Percentiles rank a stretch among this genome's conserved stretches.
Conservation (phyloP, 2,113 vertebrate genomes). For the Junco hyemalis region DNA sequence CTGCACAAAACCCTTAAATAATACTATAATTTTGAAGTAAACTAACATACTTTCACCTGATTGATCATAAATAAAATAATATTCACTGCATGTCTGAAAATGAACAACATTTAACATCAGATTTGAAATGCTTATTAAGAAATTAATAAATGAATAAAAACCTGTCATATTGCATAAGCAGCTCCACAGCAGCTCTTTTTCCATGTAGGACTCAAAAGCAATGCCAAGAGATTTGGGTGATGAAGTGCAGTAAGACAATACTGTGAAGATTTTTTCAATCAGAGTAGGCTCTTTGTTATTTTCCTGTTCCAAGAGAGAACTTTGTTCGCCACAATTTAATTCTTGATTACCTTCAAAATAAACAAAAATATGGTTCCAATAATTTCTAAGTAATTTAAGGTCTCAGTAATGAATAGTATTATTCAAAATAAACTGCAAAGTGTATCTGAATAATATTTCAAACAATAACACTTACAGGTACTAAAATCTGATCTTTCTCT, state of each 20-base stretch:
- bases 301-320: constrained; percentile 6
- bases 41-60: not conserved
- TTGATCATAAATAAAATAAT: not conserved
- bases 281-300: constrained; percentile 57
- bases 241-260: constrained; percentile 80
- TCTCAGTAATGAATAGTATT: not conserved
- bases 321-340: constrained; percentile 13
- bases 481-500: not conserved
- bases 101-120: not conserved
- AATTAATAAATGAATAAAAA: constrained; percentile 58
- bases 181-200: constrained; percentile 85
- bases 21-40: not conserved
- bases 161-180: constrained; percentile 85
- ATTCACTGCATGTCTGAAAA: not conserved
- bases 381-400: not conserved
- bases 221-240: constrained; percentile 83
- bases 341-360: constrained; percentile 58
- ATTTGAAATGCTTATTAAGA: not conserved
- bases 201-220: constrained; percentile 85
- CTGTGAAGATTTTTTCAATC: constrained; percentile 80
- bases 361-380: not conserved
- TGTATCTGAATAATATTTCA: constrained; percentile 9
- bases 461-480: not conserved
- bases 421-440: not conserved
- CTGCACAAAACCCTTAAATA: not conserved